These are phyloP conservation scores for Gasteruption jaculator DNA, from an alignment of 2,888 invertebrate genomes.

Conservation along the genomic window DNA sequence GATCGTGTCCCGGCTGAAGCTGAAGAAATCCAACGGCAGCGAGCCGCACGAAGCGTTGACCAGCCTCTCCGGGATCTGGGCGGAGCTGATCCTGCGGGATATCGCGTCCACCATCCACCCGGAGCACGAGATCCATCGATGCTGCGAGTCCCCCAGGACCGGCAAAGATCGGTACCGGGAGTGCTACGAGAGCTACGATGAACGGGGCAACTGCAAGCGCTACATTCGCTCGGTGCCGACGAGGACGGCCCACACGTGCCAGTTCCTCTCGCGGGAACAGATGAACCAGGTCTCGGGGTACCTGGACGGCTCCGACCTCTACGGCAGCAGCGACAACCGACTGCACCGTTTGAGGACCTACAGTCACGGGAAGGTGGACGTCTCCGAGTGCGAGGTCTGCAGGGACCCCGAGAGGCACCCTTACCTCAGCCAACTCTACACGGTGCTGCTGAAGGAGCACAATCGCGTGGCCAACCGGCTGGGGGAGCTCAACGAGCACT, in stretches of 20 bases:
- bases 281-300: slow-evolving; percentile 82
- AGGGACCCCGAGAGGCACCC: slow-evolving; percentile 54
- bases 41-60: slow-evolving; percentile 73
- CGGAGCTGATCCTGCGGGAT: slow-evolving; percentile 70
- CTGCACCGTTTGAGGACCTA: slow-evolving; percentile 67
- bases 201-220: slow-evolving; percentile 56
- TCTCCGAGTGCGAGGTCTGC: slow-evolving; percentile 62
- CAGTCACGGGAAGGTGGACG: slow-evolving; percentile 67
- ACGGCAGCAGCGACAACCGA: slow-evolving; percentile 72
- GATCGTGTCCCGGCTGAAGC: slow-evolving; percentile 58
- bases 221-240: slow-evolving; percentile 69
- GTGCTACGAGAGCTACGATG: slow-evolving; percentile 53
- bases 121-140: slow-evolving; percentile 34
- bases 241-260: slow-evolving; percentile 37
- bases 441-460: slow-evolving; percentile 70
- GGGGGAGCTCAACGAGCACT: slow-evolving; percentile 68
- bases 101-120: slow-evolving; percentile 65
- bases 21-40: slow-evolving; percentile 57
- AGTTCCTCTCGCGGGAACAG: slow-evolving; percentile 67
- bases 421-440: slow-evolving; percentile 69
- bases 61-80: slow-evolving; percentile 76
- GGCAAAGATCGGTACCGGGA: slow-evolving; percentile 52
- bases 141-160: slow-evolving; percentile 35
- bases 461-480: slow-evolving; percentile 72
- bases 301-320: slow-evolving; percentile 78